phyloP scores from a whole-genome alignment of 2,797 vertebrate species.

The Borostomias antarcticus region DNA sequence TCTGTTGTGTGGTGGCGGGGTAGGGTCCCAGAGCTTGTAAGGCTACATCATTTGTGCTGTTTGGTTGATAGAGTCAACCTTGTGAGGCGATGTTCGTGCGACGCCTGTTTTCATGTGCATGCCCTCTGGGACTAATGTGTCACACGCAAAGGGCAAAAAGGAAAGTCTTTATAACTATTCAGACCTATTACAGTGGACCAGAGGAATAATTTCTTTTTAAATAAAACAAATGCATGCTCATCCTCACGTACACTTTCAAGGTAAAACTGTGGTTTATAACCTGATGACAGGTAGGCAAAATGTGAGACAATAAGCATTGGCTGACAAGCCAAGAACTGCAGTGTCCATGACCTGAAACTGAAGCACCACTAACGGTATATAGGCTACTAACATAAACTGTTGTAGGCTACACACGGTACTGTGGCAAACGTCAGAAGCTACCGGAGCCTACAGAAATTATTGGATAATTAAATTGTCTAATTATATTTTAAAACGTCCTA shows the following conservation, averaged over 20 bases:
- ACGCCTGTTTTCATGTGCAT: constrained; percentile 39
- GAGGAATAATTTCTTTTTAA: background rate
- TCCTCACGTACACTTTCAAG: background rate
- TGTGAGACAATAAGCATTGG: background rate
- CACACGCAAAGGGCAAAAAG: background rate
- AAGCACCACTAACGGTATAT: background rate
- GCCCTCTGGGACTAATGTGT: constrained; percentile 15
- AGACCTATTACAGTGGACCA: background rate
- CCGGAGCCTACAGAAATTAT: too few species aligned
- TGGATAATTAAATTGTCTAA: too few species aligned
- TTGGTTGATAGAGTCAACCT: constrained; percentile 30
- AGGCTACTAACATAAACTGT: too few species aligned
- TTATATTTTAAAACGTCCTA: background rate
- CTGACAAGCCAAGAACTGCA: background rate
- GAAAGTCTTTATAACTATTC: background rate
- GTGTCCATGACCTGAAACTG: background rate
- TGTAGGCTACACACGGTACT: too few species aligned
- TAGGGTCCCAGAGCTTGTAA: constrained; percentile 13
- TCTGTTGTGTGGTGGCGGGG: constrained; percentile 28
- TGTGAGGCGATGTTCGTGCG: constrained; percentile 27
- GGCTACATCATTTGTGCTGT: constrained; percentile 9
- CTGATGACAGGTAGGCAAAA: background rate
- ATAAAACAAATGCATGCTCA: background rate
- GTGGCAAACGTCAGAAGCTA: too few species aligned
- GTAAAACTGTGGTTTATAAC: background rate